phyloP scores from a whole-genome alignment of 1,140 invertebrate species.

The Oreohelix idahoensis region DNA sequence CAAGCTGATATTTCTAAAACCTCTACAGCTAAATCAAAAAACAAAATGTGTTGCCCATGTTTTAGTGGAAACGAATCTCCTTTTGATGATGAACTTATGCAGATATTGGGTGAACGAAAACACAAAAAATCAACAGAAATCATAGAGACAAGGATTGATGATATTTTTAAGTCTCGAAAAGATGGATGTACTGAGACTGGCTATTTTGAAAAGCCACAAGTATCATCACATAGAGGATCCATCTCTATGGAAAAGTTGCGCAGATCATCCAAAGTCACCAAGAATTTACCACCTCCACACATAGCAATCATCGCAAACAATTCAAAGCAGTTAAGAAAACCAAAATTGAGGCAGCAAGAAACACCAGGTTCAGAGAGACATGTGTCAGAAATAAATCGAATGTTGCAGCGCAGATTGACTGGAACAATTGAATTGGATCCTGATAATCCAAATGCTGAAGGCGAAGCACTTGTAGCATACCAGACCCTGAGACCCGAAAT shows the following conservation, averaged over 20 bases:
- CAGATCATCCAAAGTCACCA: not conserved
- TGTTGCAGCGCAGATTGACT: not conserved
- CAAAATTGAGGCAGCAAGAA: not conserved
- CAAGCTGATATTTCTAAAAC: too few species aligned
- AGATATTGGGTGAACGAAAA: not conserved
- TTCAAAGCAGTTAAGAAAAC: not conserved
- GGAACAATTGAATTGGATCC: not conserved
- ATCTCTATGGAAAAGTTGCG: not conserved
- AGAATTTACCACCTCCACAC: not conserved
- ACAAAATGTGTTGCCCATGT: not conserved
- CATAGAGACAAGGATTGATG: not conserved
- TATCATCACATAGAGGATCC: too few species aligned
- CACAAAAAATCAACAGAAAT: not conserved
- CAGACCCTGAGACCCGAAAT: not conserved
- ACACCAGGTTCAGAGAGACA: not conserved
- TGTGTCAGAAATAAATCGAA: constrained; percentile 6
- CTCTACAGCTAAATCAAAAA: too few species aligned
- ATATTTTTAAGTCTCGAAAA: not conserved
- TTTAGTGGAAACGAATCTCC: not conserved
- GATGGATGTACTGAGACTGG: constrained; percentile 1
- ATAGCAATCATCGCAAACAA: not conserved
- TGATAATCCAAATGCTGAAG: not conserved
- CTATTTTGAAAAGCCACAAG: not conserved
- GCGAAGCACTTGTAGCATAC: not conserved
- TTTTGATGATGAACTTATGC: not conserved